Conservation (phyloP, 1,140 invertebrate genomes). For the Cataglyphis hispanica region DNA sequence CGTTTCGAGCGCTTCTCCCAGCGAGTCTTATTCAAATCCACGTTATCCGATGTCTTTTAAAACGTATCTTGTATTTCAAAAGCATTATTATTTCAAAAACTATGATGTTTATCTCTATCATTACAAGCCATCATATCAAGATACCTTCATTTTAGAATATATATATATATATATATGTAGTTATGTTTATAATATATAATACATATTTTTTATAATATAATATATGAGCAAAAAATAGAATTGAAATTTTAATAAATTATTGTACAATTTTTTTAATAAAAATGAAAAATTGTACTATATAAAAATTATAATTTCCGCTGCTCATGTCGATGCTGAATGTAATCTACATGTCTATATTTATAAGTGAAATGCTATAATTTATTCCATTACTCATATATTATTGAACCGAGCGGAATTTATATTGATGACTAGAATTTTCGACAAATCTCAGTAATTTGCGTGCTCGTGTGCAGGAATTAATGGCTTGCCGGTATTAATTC, state of each 20-base stretch:
- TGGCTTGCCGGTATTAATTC: conserved; percentile 48
- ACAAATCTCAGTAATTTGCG: conserved; percentile 23
- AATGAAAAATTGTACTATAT: neutral
- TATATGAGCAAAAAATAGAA: neutral
- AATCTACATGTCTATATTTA: neutral
- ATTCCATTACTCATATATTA: conserved; percentile 22
- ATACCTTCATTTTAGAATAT: neutral
- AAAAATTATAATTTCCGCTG: neutral
- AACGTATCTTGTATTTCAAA: neutral
- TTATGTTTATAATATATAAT: neutral
- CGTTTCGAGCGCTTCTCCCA: neutral
- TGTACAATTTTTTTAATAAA: neutral
- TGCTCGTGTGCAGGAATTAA: conserved; percentile 15
- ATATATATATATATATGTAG: neutral
- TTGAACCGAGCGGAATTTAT: conserved; percentile 4
- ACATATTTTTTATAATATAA: neutral
- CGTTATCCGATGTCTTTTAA: neutral
- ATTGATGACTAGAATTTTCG: neutral
- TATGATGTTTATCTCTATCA: neutral
- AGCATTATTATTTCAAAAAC: neutral
- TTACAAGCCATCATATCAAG: neutral
- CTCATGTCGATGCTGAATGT: neutral
- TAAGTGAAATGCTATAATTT: conserved; percentile 11
- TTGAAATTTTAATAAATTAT: neutral
- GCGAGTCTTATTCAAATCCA: conserved; percentile 25